Base-by-base conservation (phyloP, 2,797 vertebrate species). In the Astyanax mexicanus region DNA sequence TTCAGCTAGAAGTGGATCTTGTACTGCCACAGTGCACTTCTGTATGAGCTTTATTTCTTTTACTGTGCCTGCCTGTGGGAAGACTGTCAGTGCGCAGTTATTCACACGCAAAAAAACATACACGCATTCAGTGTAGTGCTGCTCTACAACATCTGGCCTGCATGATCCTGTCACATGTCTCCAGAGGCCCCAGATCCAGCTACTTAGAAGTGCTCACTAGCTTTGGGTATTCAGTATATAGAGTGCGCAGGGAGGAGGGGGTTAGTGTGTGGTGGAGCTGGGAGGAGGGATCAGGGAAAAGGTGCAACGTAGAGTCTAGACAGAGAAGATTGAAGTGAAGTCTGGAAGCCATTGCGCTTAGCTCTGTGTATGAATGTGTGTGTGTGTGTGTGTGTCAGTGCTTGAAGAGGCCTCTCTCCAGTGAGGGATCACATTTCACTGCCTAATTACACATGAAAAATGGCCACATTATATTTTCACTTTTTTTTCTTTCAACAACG, bases 251-350 rank as follows among this genome's bases (percentile, higher is more conserved):
- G 17, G 44, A 68, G 37, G 54, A 72, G 42, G 45, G 25, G 29
- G n/a, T 40, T n/a, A 19, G 62, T 71, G 57, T 79, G 68, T 54
- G 38, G 13, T 44, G 54, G 15, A 55, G 40, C 29, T 65, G 47
- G 80, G 86, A 90, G 82, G 75, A 74, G 72, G 61, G 82, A 81
- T 73, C 72, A 49, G 40, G 74, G 79, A 86, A 92, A 93, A 93
- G 88, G 83, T 94, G 93, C 92, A 95, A 94, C 91, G 92, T 93
- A 88, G 91, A 95, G 94, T 95, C 94, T 95, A 96, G 94, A 96
- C 95, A 94, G 92, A 88, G 86, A 87, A 93, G 93, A 93, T 93
- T 93, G 92, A 90, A 89, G 92, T 92, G 93, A 93, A 93, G 94
- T 94, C 93, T 95, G 94, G 93, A 95, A 95, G 92, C 92, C 92